phyloP scores from a whole-genome alignment of 2,888 invertebrate genomes.

The Aporophyla lueneburgensis region DNA sequence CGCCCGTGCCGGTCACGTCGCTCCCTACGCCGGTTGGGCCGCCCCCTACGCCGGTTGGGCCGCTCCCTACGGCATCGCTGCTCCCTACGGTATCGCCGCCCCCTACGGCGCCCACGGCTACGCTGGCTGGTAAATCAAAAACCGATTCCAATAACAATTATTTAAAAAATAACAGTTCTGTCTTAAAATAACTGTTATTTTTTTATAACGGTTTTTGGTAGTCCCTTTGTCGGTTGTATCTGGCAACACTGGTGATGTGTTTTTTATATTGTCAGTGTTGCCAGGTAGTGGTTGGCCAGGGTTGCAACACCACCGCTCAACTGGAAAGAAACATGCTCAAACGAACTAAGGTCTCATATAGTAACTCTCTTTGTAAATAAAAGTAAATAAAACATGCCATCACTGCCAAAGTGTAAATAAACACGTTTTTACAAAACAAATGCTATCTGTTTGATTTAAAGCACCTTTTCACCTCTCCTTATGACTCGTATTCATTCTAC shows the following conservation, averaged over 20 bases:
- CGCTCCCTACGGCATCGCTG: slow-evolving; percentile 40
- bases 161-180: slow-evolving; percentile 47
- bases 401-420: slow-evolving; percentile 91
- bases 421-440: slow-evolving; percentile 80
- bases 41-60: slow-evolving; percentile 59
- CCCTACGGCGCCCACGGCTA: slow-evolving; percentile 60
- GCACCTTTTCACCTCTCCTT: not conserved
- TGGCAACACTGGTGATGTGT: slow-evolving; percentile 67
- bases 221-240: slow-evolving; percentile 66
- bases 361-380: slow-evolving; percentile 90
- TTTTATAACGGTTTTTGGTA: slow-evolving; percentile 58
- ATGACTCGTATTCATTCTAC: not conserved
- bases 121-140: slow-evolving; percentile 82
- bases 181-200: slow-evolving; percentile 48
- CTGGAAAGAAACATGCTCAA: slow-evolving; percentile 74
- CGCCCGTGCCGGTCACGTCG: slow-evolving; percentile 55
- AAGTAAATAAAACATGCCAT: slow-evolving; percentile 81
- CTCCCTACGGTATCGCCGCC: slow-evolving; percentile 49
- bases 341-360: slow-evolving; percentile 85
- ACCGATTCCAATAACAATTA: slow-evolving; percentile 55
- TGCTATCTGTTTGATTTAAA: slow-evolving; percentile 24
- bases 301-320: slow-evolving; percentile 67
- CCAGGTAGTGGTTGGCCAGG: slow-evolving; percentile 65
- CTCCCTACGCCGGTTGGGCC: slow-evolving; percentile 57
- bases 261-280: slow-evolving; percentile 65